Conservation (phyloP, 2,797 vertebrate genomes). For the Lateolabrax maculatus region DNA sequence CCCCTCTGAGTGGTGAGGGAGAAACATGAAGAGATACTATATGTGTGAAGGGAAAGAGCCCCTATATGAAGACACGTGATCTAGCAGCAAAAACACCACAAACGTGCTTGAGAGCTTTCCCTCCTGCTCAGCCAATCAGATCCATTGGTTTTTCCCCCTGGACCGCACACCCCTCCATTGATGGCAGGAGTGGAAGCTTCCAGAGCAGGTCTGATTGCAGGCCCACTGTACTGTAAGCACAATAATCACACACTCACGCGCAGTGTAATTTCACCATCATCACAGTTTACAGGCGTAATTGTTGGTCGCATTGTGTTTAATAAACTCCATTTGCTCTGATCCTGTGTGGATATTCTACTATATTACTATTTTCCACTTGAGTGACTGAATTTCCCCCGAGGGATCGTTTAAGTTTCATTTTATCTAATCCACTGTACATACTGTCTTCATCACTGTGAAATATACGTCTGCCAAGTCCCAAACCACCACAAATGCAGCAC, state of each 20-base stretch:
- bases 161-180: conserved; percentile 60
- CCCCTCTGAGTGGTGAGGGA: conserved; percentile 39
- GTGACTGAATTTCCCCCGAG: conserved; percentile 13
- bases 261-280: conserved; percentile 45
- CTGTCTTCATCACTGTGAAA: conserved; percentile 18
- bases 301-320: conserved; percentile 47
- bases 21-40: conserved; percentile 56
- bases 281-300: conserved; percentile 53
- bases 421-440: conserved; percentile 39
- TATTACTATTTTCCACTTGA: conserved; percentile 25
- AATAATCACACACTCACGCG: conserved; percentile 55
- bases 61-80: conserved; percentile 34
- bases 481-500: not conserved
- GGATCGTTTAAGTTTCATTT: conserved; percentile 34
- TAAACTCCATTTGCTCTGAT: conserved; percentile 42
- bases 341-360: conserved; percentile 13
- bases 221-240: conserved; percentile 39
- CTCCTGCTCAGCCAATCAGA: conserved; percentile 61
- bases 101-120: conserved; percentile 1
- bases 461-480: not conserved
- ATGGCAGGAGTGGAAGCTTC: conserved; percentile 58
- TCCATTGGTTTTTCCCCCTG: not conserved
- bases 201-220: conserved; percentile 57
- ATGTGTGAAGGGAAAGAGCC: conserved; percentile 18
- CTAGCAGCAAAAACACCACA: conserved; percentile 30